phyloP scores from a whole-genome alignment of 2,113 vertebrate genomes.

The Odobenus rosmarus region DNA sequence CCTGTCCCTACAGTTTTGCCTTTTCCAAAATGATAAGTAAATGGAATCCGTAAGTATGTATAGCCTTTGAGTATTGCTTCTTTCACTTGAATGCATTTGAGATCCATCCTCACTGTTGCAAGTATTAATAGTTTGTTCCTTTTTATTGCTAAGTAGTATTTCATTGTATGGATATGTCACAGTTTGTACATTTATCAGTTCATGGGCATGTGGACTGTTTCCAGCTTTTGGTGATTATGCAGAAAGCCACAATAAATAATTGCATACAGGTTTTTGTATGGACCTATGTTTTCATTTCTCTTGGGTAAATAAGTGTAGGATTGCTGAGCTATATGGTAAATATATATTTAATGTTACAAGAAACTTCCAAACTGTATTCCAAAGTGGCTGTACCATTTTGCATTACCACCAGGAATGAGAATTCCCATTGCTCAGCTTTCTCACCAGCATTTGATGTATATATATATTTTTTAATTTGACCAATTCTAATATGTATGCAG shows the following conservation, averaged over 20 bases:
- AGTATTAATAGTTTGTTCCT: neutral
- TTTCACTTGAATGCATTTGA: neutral
- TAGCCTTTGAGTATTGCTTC: neutral
- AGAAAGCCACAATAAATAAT: slow-evolving; percentile 51
- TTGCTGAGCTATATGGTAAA: neutral
- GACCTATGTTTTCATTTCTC: neutral
- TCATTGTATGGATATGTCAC: neutral
- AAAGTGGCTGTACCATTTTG: neutral
- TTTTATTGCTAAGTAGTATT: neutral
- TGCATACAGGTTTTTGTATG: neutral
- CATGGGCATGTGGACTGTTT: neutral
- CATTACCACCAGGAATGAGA: neutral
- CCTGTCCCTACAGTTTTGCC: neutral
- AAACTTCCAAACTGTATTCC: slow-evolving; percentile 27
- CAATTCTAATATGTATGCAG: neutral
- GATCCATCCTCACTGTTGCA: neutral
- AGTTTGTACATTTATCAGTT: neutral
- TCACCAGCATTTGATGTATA: neutral
- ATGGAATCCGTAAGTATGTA: neutral
- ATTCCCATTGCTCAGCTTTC: neutral
- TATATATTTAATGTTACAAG: slow-evolving; percentile 30
- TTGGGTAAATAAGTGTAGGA: neutral
- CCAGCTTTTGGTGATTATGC: slow-evolving; percentile 2
- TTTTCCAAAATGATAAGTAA: neutral
- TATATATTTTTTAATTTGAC: neutral